These are phyloP conservation scores for Cinara cedri DNA, from an alignment of 2,888 invertebrate species.

Conservation along the genomic window DNA sequence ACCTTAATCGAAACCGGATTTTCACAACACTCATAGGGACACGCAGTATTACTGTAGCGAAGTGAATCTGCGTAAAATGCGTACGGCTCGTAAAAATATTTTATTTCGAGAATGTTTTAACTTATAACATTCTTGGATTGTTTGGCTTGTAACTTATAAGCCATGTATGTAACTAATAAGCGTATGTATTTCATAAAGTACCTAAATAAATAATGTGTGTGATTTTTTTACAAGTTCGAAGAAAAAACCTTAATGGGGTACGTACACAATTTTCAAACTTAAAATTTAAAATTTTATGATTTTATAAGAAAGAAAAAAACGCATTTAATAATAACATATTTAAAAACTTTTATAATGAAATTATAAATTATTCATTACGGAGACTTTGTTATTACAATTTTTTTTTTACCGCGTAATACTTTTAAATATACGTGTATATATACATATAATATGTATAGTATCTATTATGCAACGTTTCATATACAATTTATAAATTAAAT, in stretches of 20 bases:
- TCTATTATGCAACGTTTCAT: background rate
- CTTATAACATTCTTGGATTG: too few relatives aligned
- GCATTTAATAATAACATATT: background rate
- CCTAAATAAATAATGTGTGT: too few relatives aligned
- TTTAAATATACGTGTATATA: conserved; percentile 4
- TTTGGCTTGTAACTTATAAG: too few relatives aligned
- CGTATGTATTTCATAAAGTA: too few relatives aligned
- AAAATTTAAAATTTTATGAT: background rate
- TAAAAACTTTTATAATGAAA: conserved; percentile 31
- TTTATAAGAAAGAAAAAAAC: background rate
- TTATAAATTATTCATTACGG: conserved; percentile 15
- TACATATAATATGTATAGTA: background rate
- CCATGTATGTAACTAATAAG: too few relatives aligned
- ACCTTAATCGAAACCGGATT: too few relatives aligned
- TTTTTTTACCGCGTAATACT: conserved; percentile 1
- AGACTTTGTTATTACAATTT: conserved; percentile 7
- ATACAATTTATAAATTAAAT: background rate
- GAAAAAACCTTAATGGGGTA: background rate
- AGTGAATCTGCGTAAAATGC: too few relatives aligned
- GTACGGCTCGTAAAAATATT: too few relatives aligned
- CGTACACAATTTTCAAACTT: background rate
- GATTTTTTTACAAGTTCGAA: too few relatives aligned
- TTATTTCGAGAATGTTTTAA: too few relatives aligned
- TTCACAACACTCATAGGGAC: too few relatives aligned
- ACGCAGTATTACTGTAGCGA: too few relatives aligned